These are phyloP conservation scores for Harpegnathos saltator DNA, from an alignment of 1,140 invertebrate species.

Conservation along the genomic window DNA sequence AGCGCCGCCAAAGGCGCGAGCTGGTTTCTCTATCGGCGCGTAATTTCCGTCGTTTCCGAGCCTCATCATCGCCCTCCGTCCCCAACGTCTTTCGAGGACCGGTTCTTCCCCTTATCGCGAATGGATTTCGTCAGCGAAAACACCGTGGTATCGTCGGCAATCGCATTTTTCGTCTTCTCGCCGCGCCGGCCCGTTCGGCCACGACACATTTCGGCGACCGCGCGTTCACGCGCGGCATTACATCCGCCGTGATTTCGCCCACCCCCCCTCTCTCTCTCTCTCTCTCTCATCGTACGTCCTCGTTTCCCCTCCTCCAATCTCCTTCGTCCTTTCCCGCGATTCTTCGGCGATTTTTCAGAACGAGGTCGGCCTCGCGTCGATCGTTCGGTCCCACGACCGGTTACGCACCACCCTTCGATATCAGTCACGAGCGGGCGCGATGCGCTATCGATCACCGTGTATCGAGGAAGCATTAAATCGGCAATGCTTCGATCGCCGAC, in stretches of 20 bases:
- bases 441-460: conserved; percentile 32
- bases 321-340: background rate
- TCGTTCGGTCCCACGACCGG: background rate
- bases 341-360: background rate
- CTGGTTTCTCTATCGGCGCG: conserved; percentile 33
- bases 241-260: background rate
- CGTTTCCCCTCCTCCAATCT: too few relatives aligned
- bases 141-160: background rate
- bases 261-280: too few relatives aligned
- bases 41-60: conserved; percentile 34
- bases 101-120: conserved; percentile 12
- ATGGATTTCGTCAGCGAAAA: conserved; percentile 20
- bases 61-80: conserved; percentile 2
- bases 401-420: conserved; percentile 31
- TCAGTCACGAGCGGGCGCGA: conserved; percentile 7
- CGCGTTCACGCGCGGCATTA: too few relatives aligned
- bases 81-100: background rate
- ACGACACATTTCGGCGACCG: background rate
- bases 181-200: too few relatives aligned
- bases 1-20: too few relatives aligned
- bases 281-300: too few relatives aligned
- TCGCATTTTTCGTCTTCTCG: background rate
- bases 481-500: conserved; percentile 25
- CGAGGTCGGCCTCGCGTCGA: background rate
- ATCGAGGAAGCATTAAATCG: conserved; percentile 30